phyloP scores from a whole-genome alignment of 2,797 vertebrate genomes.

The Syngnathus acus region DNA sequence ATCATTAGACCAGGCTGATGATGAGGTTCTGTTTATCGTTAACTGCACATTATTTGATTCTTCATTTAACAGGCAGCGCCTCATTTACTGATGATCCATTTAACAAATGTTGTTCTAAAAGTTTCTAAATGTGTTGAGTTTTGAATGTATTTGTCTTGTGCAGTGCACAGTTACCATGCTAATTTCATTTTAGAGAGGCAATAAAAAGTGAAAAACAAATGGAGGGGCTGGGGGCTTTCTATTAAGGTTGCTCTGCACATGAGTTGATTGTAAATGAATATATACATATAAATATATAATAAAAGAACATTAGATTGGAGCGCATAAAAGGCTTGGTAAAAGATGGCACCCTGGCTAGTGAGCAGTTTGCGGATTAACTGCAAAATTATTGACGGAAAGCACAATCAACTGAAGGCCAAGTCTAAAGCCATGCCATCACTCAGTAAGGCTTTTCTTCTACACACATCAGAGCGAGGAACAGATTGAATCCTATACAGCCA shows the following conservation, averaged over 20 bases:
- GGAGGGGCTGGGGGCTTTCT: slow-evolving; percentile 22
- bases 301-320: slow-evolving; percentile 22
- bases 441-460: slow-evolving; percentile 22
- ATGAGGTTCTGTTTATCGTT: slow-evolving; percentile 71
- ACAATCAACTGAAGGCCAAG: slow-evolving; percentile 37
- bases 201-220: slow-evolving; percentile 26
- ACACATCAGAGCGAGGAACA: slow-evolving; percentile 51
- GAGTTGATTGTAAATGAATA: slow-evolving; percentile 17
- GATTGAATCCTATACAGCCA: slow-evolving; percentile 62
- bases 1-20: slow-evolving; percentile 67
- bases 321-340: slow-evolving; percentile 49
- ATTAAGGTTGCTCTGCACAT: slow-evolving; percentile 15
- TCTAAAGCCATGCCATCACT: slow-evolving; percentile 48
- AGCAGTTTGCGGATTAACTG: slow-evolving; percentile 50
- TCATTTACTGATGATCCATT: slow-evolving; percentile 71
- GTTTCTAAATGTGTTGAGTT: slow-evolving; percentile 46
- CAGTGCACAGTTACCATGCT: neutral
- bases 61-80: slow-evolving; percentile 73
- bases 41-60: slow-evolving; percentile 71
- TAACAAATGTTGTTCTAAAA: slow-evolving; percentile 62
- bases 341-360: slow-evolving; percentile 46
- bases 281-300: slow-evolving; percentile 8
- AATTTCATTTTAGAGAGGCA: slow-evolving; percentile 5
- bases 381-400: slow-evolving; percentile 51
- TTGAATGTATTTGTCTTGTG: slow-evolving; percentile 23